Evolutionary conservation across 2,888 invertebrate genomes (phyloP).

Genomic region (Acleris laterana): DNA sequence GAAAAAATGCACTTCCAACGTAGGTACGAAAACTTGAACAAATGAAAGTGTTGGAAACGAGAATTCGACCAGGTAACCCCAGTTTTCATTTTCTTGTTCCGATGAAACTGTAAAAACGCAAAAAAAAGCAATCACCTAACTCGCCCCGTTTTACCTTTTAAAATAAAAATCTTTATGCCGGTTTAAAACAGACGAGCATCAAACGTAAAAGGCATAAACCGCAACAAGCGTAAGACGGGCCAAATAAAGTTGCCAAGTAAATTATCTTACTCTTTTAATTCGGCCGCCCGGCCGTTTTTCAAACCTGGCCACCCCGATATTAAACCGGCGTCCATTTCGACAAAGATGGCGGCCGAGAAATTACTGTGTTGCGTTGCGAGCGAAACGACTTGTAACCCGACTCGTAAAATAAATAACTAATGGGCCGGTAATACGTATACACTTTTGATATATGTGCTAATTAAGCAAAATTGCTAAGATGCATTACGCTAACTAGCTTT

Average conservation of each 20-base stretch:
- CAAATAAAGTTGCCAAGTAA: constrained; percentile 65
- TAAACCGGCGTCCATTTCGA: constrained; percentile 54
- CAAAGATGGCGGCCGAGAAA: constrained; percentile 41
- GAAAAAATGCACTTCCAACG: too few relatives aligned
- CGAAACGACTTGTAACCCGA: constrained; percentile 46
- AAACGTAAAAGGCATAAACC: constrained; percentile 23
- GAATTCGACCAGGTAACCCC: too few relatives aligned
- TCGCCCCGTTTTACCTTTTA: constrained; percentile 4
- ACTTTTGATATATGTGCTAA: not conserved
- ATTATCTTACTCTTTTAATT: constrained; percentile 68
- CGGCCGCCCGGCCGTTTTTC: constrained; percentile 55
- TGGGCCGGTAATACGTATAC: constrained; percentile 3
- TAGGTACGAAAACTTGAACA: too few relatives aligned
- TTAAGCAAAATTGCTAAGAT: too few relatives aligned
- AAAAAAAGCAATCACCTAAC: constrained; percentile 1
- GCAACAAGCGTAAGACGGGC: constrained; percentile 44
- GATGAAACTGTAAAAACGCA: not conserved
- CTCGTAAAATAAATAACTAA: constrained; percentile 38
- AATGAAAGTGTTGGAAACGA: too few relatives aligned
- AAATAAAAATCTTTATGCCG: constrained; percentile 17
- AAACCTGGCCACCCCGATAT: constrained; percentile 53
- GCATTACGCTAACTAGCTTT: too few relatives aligned
- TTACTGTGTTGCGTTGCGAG: constrained; percentile 48
- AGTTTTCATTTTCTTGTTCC: not conserved
- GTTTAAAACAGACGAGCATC: constrained; percentile 16